Conservation (phyloP, 2,113 vertebrate genomes). For the Albula goreensis region DNA sequence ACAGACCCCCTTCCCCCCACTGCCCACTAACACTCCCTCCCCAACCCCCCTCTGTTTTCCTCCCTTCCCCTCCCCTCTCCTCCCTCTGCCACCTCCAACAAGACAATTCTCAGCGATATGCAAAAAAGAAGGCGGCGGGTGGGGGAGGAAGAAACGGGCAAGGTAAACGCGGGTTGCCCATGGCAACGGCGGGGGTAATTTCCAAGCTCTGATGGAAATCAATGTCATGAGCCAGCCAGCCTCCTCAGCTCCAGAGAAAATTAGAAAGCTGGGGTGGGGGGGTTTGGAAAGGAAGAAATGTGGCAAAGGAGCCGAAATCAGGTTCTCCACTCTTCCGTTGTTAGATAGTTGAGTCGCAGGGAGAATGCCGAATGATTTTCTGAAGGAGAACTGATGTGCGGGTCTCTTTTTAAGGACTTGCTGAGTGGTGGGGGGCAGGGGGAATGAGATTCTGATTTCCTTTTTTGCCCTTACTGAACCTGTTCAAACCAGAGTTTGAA, state of each 20-base stretch:
- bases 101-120: slow-evolving; percentile 74
- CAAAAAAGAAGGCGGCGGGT: slow-evolving; percentile 52
- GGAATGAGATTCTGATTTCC: too few relatives aligned
- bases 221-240: slow-evolving; percentile 45
- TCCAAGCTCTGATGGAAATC: slow-evolving; percentile 58
- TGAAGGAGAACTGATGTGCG: too few relatives aligned
- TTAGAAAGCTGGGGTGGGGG: too few relatives aligned
- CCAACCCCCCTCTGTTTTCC: background rate
- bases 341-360: too few relatives aligned
- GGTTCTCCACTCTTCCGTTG: background rate
- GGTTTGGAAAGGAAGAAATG: background rate
- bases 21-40: background rate
- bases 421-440: too few relatives aligned
- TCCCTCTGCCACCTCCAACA: background rate
- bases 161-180: slow-evolving; percentile 65
- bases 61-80: background rate
- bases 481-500: too few relatives aligned
- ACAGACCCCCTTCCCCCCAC: background rate
- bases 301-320: background rate
- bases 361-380: too few relatives aligned
- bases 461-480: too few relatives aligned
- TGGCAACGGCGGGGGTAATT: slow-evolving; percentile 73
- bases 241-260: background rate
- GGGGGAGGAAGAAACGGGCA: background rate
- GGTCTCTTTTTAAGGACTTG: too few relatives aligned